These are phyloP conservation scores for Frieseomelitta varia DNA, from an alignment of 1,140 invertebrate genomes.

Conservation along the genomic window DNA sequence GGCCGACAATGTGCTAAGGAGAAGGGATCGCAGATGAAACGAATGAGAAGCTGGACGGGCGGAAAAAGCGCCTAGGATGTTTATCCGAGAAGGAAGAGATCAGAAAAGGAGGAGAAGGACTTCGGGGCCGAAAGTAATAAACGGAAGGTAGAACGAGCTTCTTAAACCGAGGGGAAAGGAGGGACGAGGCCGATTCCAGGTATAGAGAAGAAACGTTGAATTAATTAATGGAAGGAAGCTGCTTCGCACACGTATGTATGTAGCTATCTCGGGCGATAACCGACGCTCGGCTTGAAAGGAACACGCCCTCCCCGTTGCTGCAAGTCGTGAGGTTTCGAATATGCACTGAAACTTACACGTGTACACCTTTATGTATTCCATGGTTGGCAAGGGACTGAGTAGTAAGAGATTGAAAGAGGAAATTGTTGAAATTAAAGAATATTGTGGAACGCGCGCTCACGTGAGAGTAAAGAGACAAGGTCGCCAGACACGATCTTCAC, in stretches of 20 bases:
- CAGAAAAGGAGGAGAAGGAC: conserved; percentile 21
- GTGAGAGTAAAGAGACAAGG: no score
- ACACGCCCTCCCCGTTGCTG: background rate
- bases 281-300: background rate
- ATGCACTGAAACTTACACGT: no score
- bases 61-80: conserved; percentile 12
- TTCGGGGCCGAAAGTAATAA: conserved; percentile 16
- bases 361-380: no score
- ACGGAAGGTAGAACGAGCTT: conserved; percentile 1
- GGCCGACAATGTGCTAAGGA: background rate
- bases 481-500: no score
- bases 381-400: no score
- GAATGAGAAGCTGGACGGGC: background rate
- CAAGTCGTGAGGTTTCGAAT: no score
- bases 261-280: background rate
- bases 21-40: conserved; percentile 51
- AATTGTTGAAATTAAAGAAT: no score
- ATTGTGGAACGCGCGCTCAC: no score
- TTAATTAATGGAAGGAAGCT: conserved; percentile 11
- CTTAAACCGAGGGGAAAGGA: no score
- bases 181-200: conserved; percentile 8
- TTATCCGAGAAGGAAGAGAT: conserved; percentile 14
- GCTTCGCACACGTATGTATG: background rate
- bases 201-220: conserved; percentile 24
- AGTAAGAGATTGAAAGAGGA: no score